Percentiles rank a stretch among this genome's conserved stretches.
Conservation (phyloP, 2,113 vertebrate species). For the Boulengeromyrus knoepffleri region DNA sequence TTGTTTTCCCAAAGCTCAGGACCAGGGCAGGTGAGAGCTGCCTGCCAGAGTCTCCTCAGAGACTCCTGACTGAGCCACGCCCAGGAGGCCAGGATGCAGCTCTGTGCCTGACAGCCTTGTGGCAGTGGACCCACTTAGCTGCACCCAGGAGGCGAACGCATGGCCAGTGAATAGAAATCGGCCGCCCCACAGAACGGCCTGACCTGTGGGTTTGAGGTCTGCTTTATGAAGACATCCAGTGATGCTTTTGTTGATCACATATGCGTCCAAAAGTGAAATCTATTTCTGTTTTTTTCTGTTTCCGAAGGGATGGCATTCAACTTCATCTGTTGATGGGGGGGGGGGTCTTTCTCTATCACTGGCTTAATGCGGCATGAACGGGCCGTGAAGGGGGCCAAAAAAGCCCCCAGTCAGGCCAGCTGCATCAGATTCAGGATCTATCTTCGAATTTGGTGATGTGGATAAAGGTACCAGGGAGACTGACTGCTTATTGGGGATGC, state of each 20-base stretch:
- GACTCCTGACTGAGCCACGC: neutral
- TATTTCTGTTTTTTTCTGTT: neutral
- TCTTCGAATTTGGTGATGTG: constrained; percentile 47
- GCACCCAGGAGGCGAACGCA: neutral
- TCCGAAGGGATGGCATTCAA: neutral
- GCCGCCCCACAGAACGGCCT: neutral
- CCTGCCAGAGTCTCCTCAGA: neutral
- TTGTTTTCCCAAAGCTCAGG: constrained; percentile 6
- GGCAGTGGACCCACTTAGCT: neutral
- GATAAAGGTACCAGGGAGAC: constrained; percentile 54
- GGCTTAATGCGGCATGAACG: neutral
- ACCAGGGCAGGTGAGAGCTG: constrained; percentile 11
- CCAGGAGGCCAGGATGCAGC: neutral
- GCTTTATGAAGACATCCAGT: neutral
- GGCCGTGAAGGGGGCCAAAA: neutral
- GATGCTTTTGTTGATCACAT: neutral
- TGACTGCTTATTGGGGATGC: constrained; percentile 60
- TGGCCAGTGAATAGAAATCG: neutral
- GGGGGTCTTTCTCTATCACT: neutral
- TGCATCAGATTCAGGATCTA: constrained; percentile 20
- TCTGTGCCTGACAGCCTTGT: neutral
- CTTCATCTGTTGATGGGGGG: neutral
- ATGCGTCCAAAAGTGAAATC: neutral
- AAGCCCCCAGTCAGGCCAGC: neutral
- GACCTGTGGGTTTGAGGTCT: neutral